Evolutionary conservation across 2,113 vertebrate genomes (phyloP).

Genomic region (Silurus asotus): DNA sequence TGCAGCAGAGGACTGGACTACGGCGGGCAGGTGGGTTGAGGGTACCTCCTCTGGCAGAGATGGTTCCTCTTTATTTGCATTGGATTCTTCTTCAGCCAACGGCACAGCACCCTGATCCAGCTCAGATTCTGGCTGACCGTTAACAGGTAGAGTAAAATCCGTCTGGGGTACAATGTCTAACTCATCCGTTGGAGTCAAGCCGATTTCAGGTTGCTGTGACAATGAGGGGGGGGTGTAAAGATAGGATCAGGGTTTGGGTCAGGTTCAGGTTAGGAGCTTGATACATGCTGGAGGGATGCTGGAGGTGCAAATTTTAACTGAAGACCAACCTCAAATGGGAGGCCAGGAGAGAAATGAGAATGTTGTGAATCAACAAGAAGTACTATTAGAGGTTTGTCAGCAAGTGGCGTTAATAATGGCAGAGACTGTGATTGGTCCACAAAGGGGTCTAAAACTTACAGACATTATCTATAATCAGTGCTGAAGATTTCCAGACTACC

Average conservation of each 20-base stretch:
- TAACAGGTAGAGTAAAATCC: background rate
- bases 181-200: background rate
- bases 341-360: background rate
- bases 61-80: constrained; percentile 71
- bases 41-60: constrained; percentile 78
- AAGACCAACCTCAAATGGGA: background rate
- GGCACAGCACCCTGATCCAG: constrained; percentile 32
- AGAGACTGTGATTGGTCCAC: constrained; percentile 12
- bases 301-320: constrained; percentile 1
- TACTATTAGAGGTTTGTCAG: background rate
- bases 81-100: background rate
- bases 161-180: background rate
- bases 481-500: background rate
- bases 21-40: constrained; percentile 14
- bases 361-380: background rate
- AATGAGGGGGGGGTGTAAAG: constrained; percentile 6
- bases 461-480: too few relatives aligned
- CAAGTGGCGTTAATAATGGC: background rate
- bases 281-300: background rate
- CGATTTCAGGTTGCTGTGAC: constrained; percentile 24
- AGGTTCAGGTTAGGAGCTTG: constrained; percentile 21
- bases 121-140: constrained; percentile 32
- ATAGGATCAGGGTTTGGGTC: constrained; percentile 17
- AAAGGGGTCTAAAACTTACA: background rate
- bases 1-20: constrained; percentile 2